A percentile compares a stretch with the other conserved stretches of the same genome.
These are phyloP conservation scores for Drosophila lutescens DNA, from an alignment of 2,888 invertebrate species.

Conservation along the genomic window DNA sequence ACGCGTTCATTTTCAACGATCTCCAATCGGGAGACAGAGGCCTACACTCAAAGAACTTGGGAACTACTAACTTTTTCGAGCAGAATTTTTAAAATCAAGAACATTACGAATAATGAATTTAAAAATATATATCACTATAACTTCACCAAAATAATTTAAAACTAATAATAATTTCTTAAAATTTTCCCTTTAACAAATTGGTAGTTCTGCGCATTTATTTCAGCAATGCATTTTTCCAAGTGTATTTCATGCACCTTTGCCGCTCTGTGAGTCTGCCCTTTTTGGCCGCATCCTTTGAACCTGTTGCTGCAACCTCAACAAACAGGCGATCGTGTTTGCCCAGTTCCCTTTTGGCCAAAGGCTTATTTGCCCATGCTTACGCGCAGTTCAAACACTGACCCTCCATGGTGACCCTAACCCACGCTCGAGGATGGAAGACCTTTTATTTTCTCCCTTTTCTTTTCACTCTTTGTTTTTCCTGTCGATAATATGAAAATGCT, in stretches of 20 bases:
- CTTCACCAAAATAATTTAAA: too few relatives aligned
- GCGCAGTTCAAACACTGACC: constrained; percentile 71
- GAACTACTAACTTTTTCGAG: too few relatives aligned
- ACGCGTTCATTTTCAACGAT: constrained; percentile 61
- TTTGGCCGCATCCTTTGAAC: constrained; percentile 76
- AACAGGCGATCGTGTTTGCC: constrained; percentile 65
- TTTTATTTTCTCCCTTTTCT: constrained; percentile 49
- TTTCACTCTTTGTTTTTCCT: constrained; percentile 33
- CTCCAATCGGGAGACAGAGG: background rate
- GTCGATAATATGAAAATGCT: constrained; percentile 44
- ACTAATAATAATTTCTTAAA: too few relatives aligned
- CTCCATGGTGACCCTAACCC: constrained; percentile 40
- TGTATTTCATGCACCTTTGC: background rate
- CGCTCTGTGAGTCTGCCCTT: constrained; percentile 24
- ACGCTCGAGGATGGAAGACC: constrained; percentile 58
- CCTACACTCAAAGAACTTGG: too few relatives aligned
- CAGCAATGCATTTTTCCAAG: background rate
- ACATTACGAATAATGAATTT: too few relatives aligned
- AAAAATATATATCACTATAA: too few relatives aligned
- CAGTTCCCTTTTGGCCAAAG: constrained; percentile 58
- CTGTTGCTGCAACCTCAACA: constrained; percentile 75
- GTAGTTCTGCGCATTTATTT: too few relatives aligned
- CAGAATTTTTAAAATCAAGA: too few relatives aligned
- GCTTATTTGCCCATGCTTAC: constrained; percentile 68
- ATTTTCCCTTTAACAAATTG: too few relatives aligned